phyloP scores from a whole-genome alignment of 1,140 invertebrate genomes.

The Magallana gigas region DNA sequence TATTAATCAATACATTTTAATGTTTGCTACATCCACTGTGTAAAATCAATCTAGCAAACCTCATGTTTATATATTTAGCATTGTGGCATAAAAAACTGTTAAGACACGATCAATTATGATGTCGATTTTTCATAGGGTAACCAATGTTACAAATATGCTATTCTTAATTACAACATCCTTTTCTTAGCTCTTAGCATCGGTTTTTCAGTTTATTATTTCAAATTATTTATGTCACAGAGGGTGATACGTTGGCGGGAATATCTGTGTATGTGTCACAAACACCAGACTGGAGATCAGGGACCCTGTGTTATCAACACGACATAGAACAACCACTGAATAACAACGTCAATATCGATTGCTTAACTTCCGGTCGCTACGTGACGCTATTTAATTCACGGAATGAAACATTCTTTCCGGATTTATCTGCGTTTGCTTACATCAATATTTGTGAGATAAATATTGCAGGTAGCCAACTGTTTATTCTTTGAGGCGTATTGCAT shows the following conservation, averaged over 20 bases:
- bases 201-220: background rate
- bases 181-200: no score
- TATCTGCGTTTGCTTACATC: background rate
- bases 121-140: no score
- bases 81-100: no score
- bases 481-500: no score
- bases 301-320: background rate
- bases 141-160: no score
- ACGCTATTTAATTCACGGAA: background rate
- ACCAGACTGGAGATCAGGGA: background rate
- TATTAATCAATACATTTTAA: background rate
- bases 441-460: background rate
- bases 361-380: background rate
- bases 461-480: background rate
- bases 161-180: no score
- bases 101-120: background rate
- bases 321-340: background rate
- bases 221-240: background rate
- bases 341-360: background rate
- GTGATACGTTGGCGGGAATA: background rate
- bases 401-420: background rate
- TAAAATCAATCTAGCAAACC: no score
- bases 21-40: no score
- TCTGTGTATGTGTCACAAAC: background rate
- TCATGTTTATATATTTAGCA: no score